Base-by-base conservation (phyloP, 2,797 vertebrate genomes). In the Hipposideros larvatus region DNA sequence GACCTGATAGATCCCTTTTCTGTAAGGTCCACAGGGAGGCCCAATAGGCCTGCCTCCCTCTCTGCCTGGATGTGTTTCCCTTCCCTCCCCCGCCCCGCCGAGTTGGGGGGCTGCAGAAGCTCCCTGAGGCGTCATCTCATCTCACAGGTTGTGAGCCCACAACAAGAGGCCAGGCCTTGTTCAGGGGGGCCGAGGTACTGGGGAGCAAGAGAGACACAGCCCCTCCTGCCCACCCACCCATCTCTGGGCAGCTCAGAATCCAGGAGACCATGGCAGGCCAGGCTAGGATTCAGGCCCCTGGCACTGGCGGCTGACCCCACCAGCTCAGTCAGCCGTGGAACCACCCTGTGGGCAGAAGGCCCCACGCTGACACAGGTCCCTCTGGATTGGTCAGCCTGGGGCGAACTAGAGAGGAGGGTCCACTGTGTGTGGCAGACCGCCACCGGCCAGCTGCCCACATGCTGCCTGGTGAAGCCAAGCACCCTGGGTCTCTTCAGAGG, bases 31-130 rank as follows among this genome's bases (percentile, higher is more conserved):
- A 26, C 22, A 55, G 57, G 70, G 5, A 28, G 13, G 31, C 41
- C 9, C 0, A 4, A 0, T 8, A 65, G 43, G 24, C 55, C 41
- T 4, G 24, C 5, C 0, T 79, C 41, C 31, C 41, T 85, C 26
- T 91, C 46, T 78, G 22, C 41, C 73, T 85, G 43, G 16, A 5
- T 15, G 1, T 46, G 24, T 34, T 71, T 53, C 26, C 48, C 66
- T 82, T 43, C 4, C 48, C 61, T 77, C 46, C 4, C 11, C n/a
- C n/a, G 2, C 61, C 61, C 61, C 14, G 4, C 28, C 2, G 0
- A 24, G 51, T 3, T 16, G 3, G 0, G 55, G 37, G 11, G 28
- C 41, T 87, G 41, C 24, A 19, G 57, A 57, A 61, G 48, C 19
- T 57, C 31, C 28, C 61, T 28, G 26, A 53, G 46, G 22, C 79